Evolutionary conservation across 2,113 vertebrate genomes (phyloP).

Genomic region (Phalacrocorax brasilianus): DNA sequence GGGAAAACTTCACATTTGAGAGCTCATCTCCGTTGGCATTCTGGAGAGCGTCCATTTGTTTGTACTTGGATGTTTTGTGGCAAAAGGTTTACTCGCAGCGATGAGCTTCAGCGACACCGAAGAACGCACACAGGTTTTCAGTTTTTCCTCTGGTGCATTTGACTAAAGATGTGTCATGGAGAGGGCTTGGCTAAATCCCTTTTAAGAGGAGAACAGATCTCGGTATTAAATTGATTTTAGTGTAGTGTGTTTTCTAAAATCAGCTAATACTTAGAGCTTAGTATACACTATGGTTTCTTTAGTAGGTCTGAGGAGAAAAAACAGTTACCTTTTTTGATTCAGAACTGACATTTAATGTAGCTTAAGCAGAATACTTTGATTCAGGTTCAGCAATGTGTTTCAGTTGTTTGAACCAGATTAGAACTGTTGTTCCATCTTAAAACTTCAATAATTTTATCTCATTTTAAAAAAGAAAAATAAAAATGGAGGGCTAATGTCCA

Average conservation of each 20-base stretch:
- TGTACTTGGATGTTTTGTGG: constrained; percentile 99
- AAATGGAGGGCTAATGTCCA: neutral
- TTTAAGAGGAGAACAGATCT: neutral
- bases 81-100: constrained; percentile 98
- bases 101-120: constrained; percentile 97
- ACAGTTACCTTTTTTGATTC: neutral
- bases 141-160: constrained; percentile 47
- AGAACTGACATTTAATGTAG: neutral
- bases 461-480: neutral
- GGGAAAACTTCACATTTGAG: constrained; percentile 98
- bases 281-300: neutral
- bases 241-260: neutral
- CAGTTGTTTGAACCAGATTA: neutral
- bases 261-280: neutral
- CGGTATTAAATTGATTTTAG: neutral
- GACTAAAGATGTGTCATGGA: neutral
- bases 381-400: neutral
- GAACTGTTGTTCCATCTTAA: neutral
- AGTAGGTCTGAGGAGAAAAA: neutral
- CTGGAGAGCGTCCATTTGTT: constrained; percentile 96
- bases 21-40: constrained; percentile 99
- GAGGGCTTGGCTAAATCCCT: neutral
- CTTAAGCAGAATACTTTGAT: neutral
- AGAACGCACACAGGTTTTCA: constrained; percentile 96
- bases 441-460: neutral